phyloP scores from a whole-genome alignment of 1,140 invertebrate genomes.

The Bombus haemorrhoidalis region DNA sequence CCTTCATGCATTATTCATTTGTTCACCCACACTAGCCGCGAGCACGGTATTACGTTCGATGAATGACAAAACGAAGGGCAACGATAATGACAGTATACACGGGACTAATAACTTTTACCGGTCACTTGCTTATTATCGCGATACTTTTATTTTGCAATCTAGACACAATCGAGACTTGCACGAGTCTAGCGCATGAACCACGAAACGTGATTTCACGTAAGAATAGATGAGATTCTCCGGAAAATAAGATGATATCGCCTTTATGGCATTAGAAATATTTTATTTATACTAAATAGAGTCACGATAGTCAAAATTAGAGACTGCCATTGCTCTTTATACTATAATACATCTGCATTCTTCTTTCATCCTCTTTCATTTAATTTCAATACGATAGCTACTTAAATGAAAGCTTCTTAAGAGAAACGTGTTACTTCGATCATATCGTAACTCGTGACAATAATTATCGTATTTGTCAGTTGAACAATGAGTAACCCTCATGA shows the following conservation, averaged over 20 bases:
- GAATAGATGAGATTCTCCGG: background rate
- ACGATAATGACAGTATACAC: background rate
- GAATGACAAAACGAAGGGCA: slow-evolving; percentile 12
- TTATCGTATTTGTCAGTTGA: background rate
- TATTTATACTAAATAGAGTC: too few relatives aligned
- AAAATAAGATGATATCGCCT: background rate
- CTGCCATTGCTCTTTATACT: too few relatives aligned
- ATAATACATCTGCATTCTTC: too few relatives aligned
- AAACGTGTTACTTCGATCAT: too few relatives aligned
- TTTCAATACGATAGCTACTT: too few relatives aligned
- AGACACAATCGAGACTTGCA: too few relatives aligned
- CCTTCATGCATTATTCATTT: slow-evolving; percentile 21
- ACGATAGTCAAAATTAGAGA: too few relatives aligned
- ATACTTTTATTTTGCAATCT: background rate
- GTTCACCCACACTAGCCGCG: background rate
- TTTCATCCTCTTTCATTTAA: too few relatives aligned
- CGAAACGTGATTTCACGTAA: background rate
- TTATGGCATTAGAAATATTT: background rate
- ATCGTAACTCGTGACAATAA: too few relatives aligned
- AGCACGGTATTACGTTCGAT: background rate
- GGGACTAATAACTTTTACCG: background rate
- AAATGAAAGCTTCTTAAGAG: too few relatives aligned
- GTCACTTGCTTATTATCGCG: background rate
- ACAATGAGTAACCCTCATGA: background rate
- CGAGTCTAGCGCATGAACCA: background rate